Evolutionary conservation across 2,888 invertebrate species (phyloP).

Genomic region (Zaprionus obscuricornis): DNA sequence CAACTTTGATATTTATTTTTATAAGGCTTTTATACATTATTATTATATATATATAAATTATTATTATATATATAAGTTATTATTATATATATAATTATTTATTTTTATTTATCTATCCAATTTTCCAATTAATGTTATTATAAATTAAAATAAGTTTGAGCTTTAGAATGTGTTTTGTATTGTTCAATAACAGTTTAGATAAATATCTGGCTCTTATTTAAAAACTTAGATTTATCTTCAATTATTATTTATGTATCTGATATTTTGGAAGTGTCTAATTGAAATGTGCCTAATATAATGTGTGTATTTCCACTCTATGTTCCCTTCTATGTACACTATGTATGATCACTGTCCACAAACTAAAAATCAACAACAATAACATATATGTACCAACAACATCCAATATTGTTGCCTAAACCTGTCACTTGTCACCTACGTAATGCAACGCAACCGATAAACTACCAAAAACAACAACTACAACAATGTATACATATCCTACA

Average conservation of each 20-base stretch:
- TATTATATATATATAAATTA: too few species aligned
- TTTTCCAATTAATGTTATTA: too few species aligned
- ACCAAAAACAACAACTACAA: conserved; percentile 34
- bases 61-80: too few species aligned
- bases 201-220: background rate
- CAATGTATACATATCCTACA: conserved; percentile 31
- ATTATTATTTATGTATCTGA: conserved; percentile 4
- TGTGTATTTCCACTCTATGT: conserved; percentile 55
- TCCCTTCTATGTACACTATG: conserved; percentile 61
- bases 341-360: conserved; percentile 48
- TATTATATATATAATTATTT: too few species aligned
- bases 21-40: too few species aligned
- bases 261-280: conserved; percentile 3
- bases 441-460: conserved; percentile 29
- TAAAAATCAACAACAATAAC: conserved; percentile 44
- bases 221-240: conserved; percentile 6
- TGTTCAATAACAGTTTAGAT: too few species aligned
- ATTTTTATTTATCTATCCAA: too few species aligned
- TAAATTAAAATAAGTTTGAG: too few species aligned
- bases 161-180: too few species aligned
- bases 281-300: conserved; percentile 54
- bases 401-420: conserved; percentile 19
- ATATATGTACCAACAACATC: conserved; percentile 29
- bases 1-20: too few species aligned
- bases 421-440: conserved; percentile 15